Percentiles rank a stretch among this genome's conserved stretches.
These are phyloP conservation scores for Turritopsis dohrnii DNA, from an alignment of 30 jellyfish, hydroid and myxozoan species.

Conservation along the genomic window DNA sequence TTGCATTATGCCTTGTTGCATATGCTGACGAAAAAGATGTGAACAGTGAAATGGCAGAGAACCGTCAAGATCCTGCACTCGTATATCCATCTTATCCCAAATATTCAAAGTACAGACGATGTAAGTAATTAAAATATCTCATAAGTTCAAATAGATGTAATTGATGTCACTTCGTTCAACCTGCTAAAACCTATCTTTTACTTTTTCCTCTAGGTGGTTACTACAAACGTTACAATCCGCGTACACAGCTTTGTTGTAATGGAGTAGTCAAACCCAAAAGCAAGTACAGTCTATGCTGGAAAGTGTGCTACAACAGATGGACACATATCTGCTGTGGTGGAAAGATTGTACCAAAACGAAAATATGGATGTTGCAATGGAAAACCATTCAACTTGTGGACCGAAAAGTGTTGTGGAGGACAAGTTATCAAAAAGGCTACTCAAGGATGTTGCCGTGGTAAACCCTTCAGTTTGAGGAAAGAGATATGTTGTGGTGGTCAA, in stretches of 20 bases:
- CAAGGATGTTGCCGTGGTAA: background rate
- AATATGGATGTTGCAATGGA: background rate
- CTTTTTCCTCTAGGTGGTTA: background rate
- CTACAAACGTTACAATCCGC: background rate
- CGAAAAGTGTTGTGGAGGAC: background rate
- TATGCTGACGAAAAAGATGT: background rate
- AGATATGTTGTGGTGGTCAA: background rate
- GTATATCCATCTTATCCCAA: background rate
- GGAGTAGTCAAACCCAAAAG: background rate
- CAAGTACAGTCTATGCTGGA: background rate
- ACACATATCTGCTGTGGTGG: background rate
- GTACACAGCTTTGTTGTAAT: background rate
- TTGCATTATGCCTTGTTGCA: background rate
- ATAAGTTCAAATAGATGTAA: background rate
- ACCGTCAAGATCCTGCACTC: background rate
- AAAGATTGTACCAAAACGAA: background rate
- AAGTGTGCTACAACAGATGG: background rate
- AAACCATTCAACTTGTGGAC: background rate
- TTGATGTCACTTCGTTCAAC: background rate
- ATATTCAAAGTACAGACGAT: background rate
- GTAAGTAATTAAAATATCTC: background rate
- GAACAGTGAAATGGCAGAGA: background rate
- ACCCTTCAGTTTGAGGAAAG: background rate
- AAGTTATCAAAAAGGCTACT: background rate
- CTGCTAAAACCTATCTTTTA: background rate